A percentile compares a stretch with the other conserved stretches of the same genome.
Evolutionary conservation across 2,888 invertebrate species (phyloP).

Genomic region (Euspilapteryx auroguttella): DNA sequence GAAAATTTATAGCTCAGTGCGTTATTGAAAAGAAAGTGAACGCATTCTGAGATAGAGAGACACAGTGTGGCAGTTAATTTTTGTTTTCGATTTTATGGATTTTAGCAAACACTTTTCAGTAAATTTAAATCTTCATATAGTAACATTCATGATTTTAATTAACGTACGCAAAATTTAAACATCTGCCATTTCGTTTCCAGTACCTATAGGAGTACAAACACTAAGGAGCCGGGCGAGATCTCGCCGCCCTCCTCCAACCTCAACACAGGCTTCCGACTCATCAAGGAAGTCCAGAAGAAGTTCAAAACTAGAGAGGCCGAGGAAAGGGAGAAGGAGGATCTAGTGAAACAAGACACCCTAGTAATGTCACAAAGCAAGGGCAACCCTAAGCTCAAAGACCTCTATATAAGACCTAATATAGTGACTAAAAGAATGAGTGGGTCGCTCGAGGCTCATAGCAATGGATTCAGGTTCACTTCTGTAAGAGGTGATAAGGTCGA

Average conservation of each 20-base stretch:
- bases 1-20: no score
- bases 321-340: slow-evolving; percentile 96
- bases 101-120: no score
- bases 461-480: slow-evolving; percentile 96
- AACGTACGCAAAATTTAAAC: no score
- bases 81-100: no score
- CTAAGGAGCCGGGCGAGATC: slow-evolving; percentile 95
- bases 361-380: slow-evolving; percentile 93
- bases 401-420: slow-evolving; percentile 98
- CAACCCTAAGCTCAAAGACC: slow-evolving; percentile 95
- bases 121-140: no score
- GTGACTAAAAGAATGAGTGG: slow-evolving; percentile 95
- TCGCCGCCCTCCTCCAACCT: slow-evolving; percentile 94
- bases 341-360: slow-evolving; percentile 97
- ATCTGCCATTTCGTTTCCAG: no score
- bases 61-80: no score
- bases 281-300: slow-evolving; percentile 98
- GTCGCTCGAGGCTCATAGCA: slow-evolving; percentile 91
- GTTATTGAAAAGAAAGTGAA: no score
- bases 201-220: slow-evolving; percentile 96
- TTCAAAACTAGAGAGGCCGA: slow-evolving; percentile 98
- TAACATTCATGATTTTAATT: no score
- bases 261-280: slow-evolving; percentile 94
- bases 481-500: slow-evolving; percentile 99
- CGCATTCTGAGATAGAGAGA: no score